phyloP scores from a whole-genome alignment of 2,113 vertebrate species.

The Laticauda colubrina region DNA sequence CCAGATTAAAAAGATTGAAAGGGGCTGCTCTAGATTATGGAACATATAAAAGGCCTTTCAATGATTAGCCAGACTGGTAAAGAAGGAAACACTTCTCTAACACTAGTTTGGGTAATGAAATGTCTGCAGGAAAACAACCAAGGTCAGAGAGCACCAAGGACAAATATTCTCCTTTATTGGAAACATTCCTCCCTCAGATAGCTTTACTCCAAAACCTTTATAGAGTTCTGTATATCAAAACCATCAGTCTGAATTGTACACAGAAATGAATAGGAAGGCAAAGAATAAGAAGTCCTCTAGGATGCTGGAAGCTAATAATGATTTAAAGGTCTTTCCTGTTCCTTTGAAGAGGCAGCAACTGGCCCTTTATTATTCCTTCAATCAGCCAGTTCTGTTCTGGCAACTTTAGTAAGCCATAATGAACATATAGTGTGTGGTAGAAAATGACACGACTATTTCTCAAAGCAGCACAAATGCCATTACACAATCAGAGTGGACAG shows the following conservation, averaged over 20 bases:
- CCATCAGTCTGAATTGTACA: neutral
- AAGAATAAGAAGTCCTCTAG: neutral
- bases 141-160: neutral
- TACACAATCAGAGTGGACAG: neutral
- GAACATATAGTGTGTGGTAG: neutral
- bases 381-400: neutral
- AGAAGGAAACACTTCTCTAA: neutral
- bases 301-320: neutral
- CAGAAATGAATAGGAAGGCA: neutral
- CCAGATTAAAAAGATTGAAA: neutral
- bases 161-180: neutral
- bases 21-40: neutral
- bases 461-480: neutral
- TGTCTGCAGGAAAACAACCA: neutral
- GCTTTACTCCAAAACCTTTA: neutral
- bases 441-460: neutral
- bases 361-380: neutral
- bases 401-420: neutral
- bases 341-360: neutral
- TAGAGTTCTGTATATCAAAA: neutral
- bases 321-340: neutral
- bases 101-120: neutral
- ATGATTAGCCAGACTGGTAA: neutral
- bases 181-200: neutral
- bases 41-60: neutral